These are phyloP conservation scores for Drosophila aldrichi DNA, from an alignment of 2,888 invertebrate species.

Conservation along the genomic window DNA sequence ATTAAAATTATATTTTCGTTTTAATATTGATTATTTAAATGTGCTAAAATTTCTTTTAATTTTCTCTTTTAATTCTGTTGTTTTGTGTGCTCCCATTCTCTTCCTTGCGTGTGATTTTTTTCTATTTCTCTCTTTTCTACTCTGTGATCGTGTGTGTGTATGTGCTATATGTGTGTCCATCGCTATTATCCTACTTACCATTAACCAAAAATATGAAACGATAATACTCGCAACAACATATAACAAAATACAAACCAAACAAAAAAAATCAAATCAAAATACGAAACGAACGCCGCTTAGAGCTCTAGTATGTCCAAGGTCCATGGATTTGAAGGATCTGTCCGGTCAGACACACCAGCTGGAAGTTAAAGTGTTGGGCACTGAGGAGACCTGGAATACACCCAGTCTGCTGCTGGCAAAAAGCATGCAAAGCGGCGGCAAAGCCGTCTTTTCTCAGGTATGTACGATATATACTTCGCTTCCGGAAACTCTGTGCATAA, in stretches of 20 bases:
- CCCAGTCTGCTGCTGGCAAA: constrained; percentile 92
- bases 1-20: constrained; percentile 7
- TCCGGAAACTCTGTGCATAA: not conserved
- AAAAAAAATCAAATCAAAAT: constrained; percentile 47
- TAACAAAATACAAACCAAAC: constrained; percentile 55
- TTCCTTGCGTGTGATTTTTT: constrained; percentile 60
- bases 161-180: constrained; percentile 78
- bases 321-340: constrained; percentile 86
- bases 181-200: constrained; percentile 60
- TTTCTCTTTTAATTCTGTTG: constrained; percentile 47
- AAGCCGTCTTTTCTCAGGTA: constrained; percentile 93
- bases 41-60: constrained; percentile 9
- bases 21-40: constrained; percentile 15
- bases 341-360: constrained; percentile 88
- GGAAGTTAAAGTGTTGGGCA: constrained; percentile 91
- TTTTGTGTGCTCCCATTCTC: constrained; percentile 15
- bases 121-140: constrained; percentile 66
- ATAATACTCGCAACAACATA: constrained; percentile 48
- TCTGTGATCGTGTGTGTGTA: constrained; percentile 63
- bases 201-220: constrained; percentile 54
- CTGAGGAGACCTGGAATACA: constrained; percentile 95
- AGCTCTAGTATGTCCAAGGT: constrained; percentile 86
- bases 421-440: constrained; percentile 88
- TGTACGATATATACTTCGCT: no score
- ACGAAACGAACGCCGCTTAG: constrained; percentile 83